phyloP scores from a whole-genome alignment of 2,113 vertebrate species.

The Solea solea region DNA sequence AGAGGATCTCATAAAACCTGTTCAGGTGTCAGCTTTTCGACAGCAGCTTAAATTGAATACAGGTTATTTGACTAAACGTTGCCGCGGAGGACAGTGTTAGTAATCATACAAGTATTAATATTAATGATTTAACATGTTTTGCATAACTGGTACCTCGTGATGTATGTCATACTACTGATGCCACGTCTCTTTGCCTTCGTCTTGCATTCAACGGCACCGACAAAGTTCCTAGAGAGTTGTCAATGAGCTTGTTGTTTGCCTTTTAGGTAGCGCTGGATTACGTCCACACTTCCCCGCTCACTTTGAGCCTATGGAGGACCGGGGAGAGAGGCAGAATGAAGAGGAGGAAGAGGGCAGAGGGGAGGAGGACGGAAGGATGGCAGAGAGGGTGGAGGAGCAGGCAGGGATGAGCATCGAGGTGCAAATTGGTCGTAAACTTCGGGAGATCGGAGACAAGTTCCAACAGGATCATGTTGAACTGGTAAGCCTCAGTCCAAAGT shows the following conservation, averaged over 20 bases:
- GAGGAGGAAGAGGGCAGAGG: constrained; percentile 56
- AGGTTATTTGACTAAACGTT: constrained; percentile 1
- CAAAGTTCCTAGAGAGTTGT: constrained; percentile 10
- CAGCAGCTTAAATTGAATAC: constrained; percentile 6
- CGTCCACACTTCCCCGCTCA: constrained; percentile 69
- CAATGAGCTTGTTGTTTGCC: constrained; percentile 25
- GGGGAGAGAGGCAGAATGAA: constrained; percentile 65
- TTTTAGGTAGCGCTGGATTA: constrained; percentile 69
- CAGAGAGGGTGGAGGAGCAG: constrained; percentile 58
- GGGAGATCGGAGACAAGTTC: constrained; percentile 81
- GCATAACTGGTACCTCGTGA: no score
- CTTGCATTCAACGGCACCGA: neutral
- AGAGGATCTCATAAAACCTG: constrained; percentile 44
- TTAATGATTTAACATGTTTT: neutral
- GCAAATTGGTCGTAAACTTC: constrained; percentile 78
- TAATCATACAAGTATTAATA: neutral
- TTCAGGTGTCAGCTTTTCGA: constrained; percentile 25
- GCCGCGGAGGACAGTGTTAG: constrained; percentile 4
- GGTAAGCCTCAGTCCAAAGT: constrained; percentile 56
- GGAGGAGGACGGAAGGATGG: constrained; percentile 61
- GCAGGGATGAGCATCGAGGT: constrained; percentile 69
- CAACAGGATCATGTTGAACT: constrained; percentile 76
- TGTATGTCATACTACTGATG: no score
- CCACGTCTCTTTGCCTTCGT: neutral
- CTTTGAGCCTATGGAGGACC: constrained; percentile 75